Evolutionary conservation across 2,888 invertebrate species (phyloP).

Genomic region (Trissoscelio sp.): DNA sequence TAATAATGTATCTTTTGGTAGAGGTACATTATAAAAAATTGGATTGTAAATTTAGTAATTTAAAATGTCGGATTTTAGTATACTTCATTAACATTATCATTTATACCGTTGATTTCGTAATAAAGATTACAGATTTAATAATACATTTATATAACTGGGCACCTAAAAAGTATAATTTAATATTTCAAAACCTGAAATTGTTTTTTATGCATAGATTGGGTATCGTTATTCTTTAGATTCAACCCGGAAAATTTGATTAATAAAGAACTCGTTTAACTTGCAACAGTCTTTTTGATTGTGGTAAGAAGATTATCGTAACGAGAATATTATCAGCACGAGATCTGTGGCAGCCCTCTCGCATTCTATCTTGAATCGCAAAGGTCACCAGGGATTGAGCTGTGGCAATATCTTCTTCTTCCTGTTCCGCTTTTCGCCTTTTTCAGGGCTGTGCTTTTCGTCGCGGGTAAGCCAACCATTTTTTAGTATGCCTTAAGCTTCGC

Average conservation of each 20-base stretch:
- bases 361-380: constrained; percentile 57
- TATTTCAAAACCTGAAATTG: too few species aligned
- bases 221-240: constrained; percentile 1
- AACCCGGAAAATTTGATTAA: constrained; percentile 45
- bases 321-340: constrained; percentile 64
- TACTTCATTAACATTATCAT: too few species aligned
- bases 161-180: too few species aligned
- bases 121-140: too few species aligned
- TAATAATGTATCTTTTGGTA: too few species aligned
- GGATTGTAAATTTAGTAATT: too few species aligned
- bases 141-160: too few species aligned
- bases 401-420: constrained; percentile 58
- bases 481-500: constrained; percentile 51
- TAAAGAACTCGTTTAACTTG: constrained; percentile 45
- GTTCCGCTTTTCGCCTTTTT: constrained; percentile 38
- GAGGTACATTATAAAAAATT: too few species aligned
- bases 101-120: too few species aligned
- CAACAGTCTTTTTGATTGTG: constrained; percentile 52
- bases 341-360: constrained; percentile 39
- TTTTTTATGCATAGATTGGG: constrained; percentile 8
- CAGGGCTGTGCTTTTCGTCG: constrained; percentile 49
- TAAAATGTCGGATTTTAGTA: too few species aligned
- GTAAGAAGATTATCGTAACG: constrained; percentile 62
- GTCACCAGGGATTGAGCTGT: constrained; percentile 56
- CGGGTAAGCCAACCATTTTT: constrained; percentile 62